phyloP scores from a whole-genome alignment of 2,888 invertebrate species.

The Pristionchus mayeri region DNA sequence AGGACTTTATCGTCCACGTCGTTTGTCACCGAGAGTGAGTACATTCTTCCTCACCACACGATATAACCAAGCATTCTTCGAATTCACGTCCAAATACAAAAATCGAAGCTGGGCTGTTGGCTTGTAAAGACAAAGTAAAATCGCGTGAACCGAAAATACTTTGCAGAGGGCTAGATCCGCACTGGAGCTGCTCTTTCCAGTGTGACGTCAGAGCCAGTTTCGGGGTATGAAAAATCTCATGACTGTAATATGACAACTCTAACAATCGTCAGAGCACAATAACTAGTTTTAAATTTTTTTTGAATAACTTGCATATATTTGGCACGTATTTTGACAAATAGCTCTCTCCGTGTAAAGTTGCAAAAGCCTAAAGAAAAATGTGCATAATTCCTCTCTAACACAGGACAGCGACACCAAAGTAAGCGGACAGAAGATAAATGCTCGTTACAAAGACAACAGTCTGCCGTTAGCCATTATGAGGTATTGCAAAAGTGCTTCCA shows the following conservation, averaged over 20 bases:
- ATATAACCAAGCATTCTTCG: too few species aligned
- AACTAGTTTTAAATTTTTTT: too few species aligned
- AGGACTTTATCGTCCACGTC: not conserved
- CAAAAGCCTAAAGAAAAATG: too few species aligned
- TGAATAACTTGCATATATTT: too few species aligned
- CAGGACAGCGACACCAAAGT: not conserved
- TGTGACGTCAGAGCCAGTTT: not conserved
- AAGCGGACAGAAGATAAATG: not conserved
- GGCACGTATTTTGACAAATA: too few species aligned
- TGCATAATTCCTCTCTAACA: too few species aligned
- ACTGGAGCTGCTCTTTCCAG: not conserved
- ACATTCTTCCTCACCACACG: not conserved
- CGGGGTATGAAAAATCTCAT: not conserved
- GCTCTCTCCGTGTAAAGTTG: too few species aligned
- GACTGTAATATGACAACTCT: not conserved
- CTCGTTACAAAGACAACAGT: not conserved
- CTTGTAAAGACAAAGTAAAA: too few species aligned
- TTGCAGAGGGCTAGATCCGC: constrained; percentile 9
- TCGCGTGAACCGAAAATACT: too few species aligned
- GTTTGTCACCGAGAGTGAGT: constrained; percentile 17
- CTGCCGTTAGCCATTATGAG: not conserved
- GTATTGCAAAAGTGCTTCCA: too few species aligned
- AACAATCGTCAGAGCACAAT: not conserved
- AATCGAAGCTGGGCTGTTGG: too few species aligned
- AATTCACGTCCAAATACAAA: too few species aligned